Evolutionary conservation across 2,797 vertebrate genomes (phyloP).

Genomic region (Decapterus maruadsi): DNA sequence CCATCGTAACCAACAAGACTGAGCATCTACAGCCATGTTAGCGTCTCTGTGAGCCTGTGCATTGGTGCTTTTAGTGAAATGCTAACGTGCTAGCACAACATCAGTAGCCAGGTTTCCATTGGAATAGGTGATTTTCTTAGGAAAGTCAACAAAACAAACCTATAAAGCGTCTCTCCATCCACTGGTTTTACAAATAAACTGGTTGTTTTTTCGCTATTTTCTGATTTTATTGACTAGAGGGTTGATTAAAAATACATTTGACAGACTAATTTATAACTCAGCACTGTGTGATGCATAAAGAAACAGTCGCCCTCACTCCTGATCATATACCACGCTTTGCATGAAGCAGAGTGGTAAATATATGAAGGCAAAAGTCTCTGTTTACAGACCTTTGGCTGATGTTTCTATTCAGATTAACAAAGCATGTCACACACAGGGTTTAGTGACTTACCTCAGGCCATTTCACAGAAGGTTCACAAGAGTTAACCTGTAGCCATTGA

Average conservation of each 20-base stretch:
- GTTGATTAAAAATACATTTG: neutral
- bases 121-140: too few relatives aligned
- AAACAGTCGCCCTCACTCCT: neutral
- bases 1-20: neutral
- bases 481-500: slow-evolving; percentile 5
- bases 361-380: neutral
- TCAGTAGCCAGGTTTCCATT: too few relatives aligned
- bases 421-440: neutral
- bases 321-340: neutral
- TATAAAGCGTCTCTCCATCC: too few relatives aligned
- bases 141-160: too few relatives aligned
- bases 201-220: neutral
- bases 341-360: neutral
- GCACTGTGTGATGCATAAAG: too few relatives aligned
- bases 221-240: neutral
- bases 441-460: slow-evolving; percentile 2
- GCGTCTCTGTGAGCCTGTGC: neutral
- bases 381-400: neutral
- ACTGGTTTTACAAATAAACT: too few relatives aligned
- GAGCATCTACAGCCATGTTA: neutral
- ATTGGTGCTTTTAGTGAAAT: neutral
- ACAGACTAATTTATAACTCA: neutral
- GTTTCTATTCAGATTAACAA: slow-evolving; percentile 8
- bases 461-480: neutral
- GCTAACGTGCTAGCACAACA: too few relatives aligned